phyloP scores from a whole-genome alignment of 2,797 vertebrate species.

The Poeciliopsis turneri region DNA sequence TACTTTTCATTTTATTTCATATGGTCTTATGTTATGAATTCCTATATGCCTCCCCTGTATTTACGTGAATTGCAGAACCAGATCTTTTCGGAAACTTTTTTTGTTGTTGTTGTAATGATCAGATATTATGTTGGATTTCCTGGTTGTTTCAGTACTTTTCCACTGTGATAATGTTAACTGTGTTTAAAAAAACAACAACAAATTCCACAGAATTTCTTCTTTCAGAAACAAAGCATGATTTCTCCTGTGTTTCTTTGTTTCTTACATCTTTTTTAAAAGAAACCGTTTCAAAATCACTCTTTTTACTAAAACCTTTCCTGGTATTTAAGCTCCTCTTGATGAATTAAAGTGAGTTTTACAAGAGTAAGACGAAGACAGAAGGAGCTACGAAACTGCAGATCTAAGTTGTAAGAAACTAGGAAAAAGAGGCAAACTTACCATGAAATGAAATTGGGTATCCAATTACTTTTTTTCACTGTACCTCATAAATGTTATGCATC shows the following conservation, averaged over 20 bases:
- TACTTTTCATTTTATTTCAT: constrained; percentile 17
- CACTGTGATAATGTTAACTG: neutral
- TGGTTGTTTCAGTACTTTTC: neutral
- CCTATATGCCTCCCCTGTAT: neutral
- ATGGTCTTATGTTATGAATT: constrained; percentile 19
- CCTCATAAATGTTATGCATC: neutral
- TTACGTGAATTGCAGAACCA: constrained; percentile 7
- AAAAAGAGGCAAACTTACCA: neutral
- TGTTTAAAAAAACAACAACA: neutral
- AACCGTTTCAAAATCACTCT: neutral
- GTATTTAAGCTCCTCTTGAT: neutral
- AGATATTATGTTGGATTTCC: neutral
- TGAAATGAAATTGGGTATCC: neutral
- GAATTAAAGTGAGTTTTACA: neutral
- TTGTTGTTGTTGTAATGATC: neutral
- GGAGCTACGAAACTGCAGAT: neutral
- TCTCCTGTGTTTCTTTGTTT: neutral
- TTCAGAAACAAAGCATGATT: neutral
- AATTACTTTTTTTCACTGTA: neutral
- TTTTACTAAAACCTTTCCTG: neutral
- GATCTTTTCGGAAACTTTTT: neutral
- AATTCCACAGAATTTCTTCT: neutral
- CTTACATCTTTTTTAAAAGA: neutral
- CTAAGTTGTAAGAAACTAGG: neutral
- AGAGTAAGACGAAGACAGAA: neutral